Base-by-base conservation (phyloP, 2,113 vertebrate genomes). In the Sylvilagus bachmani region DNA sequence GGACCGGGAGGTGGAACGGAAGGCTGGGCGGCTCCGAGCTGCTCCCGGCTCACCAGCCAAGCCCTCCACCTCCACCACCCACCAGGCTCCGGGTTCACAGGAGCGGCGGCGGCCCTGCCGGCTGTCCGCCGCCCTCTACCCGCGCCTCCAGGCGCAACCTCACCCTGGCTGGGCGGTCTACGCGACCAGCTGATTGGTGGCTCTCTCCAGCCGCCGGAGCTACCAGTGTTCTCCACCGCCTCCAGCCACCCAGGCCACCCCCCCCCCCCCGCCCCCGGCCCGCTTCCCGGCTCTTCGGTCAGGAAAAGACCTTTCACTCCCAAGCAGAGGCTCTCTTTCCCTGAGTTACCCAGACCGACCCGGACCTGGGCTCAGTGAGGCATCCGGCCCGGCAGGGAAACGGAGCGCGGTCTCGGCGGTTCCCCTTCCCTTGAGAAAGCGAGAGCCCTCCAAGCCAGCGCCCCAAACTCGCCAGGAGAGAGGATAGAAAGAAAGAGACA, bases 391-490 rank as follows among this genome's bases (percentile, higher is more conserved):
- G 89, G 96, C 55, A 36, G 86, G 94, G 92, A 70, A 90, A 77
- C 83, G 58, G 78, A 97, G 93, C 85, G 90, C 90, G 49, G 78
- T 97, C 87, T 91, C 67, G 44, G 94, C 38, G 25, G 92, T 95
- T 96, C 92, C 95, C 95, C 58, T 95, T 97, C 93, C 97, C 96
- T 94, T 75, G 95, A 91, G 96, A 96, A 97, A 96, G 89, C 94
- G 81, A 77, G 95, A 97, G 90, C 93, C 92, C 78, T 96, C 86
- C 77, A 88, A 95, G 89, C 90, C 95, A 96, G 95, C 75, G 89
- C 95, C 93, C 90, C 86, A 94, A 97, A 97, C 95, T 97, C 88
- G 75, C 82, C 29, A 83, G 95, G 62, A 97, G 83, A 82, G 93
- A 74, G 62, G 38, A 80, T 53, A 78, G 62, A 31, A n/a, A 44